Base-by-base conservation (phyloP, 2,888 invertebrate species). In the Nineta flava region DNA sequence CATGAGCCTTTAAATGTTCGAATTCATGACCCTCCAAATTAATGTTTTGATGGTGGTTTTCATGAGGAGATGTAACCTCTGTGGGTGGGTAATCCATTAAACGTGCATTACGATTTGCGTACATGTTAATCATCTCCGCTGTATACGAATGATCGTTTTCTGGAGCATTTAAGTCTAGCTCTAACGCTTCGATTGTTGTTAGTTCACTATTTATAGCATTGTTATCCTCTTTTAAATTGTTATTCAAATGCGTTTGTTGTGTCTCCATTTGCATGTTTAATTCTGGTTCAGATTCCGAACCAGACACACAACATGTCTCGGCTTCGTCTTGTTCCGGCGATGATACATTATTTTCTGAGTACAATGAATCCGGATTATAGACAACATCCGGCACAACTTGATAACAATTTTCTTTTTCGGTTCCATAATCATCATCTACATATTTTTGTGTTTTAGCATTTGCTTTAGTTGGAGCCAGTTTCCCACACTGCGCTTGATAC, bases 1-100 rank as follows among this genome's bases (percentile, higher is more conserved):
- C 67, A 31, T 57, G 60, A 9, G 50, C 41, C 55, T 62, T 63
- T 44, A 65, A 54, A 1, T 60, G 55, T 2, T 62, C 57, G 53
- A 66, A 67, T 50, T 67, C 47, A 47, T 17, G 15, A 15, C 17
- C 15, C 6, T 35, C 34, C 15, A 35, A 15, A 32, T 17, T 16
- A 15, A 26, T 19, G 16, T 10, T 15, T 35, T 35, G 16, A 12
- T 35, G 16, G 19, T 21, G n/a, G 31, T 10, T 15, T 31, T 19
- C 19, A 19, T 19, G 2, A 12, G 48, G 21, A 19, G 34, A 9
- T 2, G 5, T 32, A 19, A 9, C 9, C 21, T 19, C n/a, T 12
- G 13, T 2, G 43, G 9, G 43, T 6, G 17, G 10, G 19, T 43
- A 13, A 12, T n/a, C 17, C 10, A 17, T 17, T 7, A 17, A 21